These are phyloP conservation scores for Amazona guildingii DNA, from an alignment of 2,113 vertebrate species.

Conservation along the genomic window DNA sequence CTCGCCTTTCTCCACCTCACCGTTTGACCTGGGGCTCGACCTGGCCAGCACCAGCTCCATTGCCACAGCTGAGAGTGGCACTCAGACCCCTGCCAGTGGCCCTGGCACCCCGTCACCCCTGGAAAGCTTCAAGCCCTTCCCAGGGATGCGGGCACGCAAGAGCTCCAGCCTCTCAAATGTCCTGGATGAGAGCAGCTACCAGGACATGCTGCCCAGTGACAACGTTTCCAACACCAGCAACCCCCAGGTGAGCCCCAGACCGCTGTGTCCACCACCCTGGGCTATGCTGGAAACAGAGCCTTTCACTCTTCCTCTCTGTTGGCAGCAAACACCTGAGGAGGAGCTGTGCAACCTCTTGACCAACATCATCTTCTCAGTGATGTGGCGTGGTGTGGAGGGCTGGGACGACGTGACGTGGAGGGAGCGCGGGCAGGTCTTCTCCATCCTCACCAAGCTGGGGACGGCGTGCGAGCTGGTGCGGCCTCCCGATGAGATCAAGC, in stretches of 20 bases:
- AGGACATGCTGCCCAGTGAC: constrained; percentile 83
- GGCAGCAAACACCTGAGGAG: constrained; percentile 91
- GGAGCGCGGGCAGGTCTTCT: constrained; percentile 95
- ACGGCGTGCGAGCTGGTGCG: constrained; percentile 89
- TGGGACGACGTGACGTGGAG: constrained; percentile 86
- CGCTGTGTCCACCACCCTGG: fast-evolving
- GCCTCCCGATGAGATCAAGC: constrained; percentile 91
- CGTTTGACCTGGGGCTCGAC: constrained; percentile 86
- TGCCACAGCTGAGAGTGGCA: constrained; percentile 54
- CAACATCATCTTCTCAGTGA: constrained; percentile 91
- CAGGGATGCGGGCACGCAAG: constrained; percentile 73
- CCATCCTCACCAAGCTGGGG: constrained; percentile 94
- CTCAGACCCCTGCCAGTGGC: constrained; percentile 81
- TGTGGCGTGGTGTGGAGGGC: constrained; percentile 88
- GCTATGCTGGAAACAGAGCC: fast-evolving
- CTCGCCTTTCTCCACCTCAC: constrained; percentile 84
- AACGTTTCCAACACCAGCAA: constrained; percentile 91
- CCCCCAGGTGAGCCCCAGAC: constrained; percentile 81
- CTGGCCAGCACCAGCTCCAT: constrained; percentile 70
- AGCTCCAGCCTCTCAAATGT: constrained; percentile 97
- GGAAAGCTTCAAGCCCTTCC: constrained; percentile 85
- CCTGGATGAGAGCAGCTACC: constrained; percentile 89
- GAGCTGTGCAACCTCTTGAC: constrained; percentile 97
- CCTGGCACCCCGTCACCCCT: constrained; percentile 86
- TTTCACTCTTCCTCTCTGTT: fast-evolving